Conservation (phyloP, 2,797 vertebrate genomes). For the Oreortyx pictus region DNA sequence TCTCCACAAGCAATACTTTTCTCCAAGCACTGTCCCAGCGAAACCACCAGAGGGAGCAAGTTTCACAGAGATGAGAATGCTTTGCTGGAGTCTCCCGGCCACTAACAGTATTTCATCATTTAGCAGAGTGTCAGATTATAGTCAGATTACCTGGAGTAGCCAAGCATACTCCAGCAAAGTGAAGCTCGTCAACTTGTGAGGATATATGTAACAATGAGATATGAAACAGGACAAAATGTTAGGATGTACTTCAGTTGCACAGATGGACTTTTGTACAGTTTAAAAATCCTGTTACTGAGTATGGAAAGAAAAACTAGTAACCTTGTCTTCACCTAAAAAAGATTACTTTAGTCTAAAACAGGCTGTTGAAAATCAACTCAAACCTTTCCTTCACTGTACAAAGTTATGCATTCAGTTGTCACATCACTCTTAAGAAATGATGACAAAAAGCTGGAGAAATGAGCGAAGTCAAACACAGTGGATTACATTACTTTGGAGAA, state of each 20-base stretch:
- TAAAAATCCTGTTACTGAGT: neutral
- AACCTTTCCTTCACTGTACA: neutral
- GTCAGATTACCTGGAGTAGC: neutral
- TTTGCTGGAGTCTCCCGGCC: neutral
- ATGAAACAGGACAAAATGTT: neutral
- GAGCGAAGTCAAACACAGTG: neutral
- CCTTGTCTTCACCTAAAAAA: neutral
- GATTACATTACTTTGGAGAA: neutral
- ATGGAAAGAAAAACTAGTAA: neutral
- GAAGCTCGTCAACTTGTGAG: neutral
- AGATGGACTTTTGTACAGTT: neutral
- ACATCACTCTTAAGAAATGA: neutral
- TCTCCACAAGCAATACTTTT: neutral
- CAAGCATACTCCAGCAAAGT: neutral
- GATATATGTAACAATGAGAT: neutral
- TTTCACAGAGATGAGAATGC: neutral
- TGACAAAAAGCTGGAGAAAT: neutral
- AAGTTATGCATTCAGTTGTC: neutral
- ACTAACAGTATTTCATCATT: neutral
- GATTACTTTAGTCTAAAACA: neutral
- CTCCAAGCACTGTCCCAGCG: neutral
- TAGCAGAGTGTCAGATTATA: neutral
- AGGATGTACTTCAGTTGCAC: neutral
- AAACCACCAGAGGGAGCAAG: constrained; percentile 69
- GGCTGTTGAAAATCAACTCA: neutral